phyloP scores from a whole-genome alignment of 1,140 invertebrate genomes.

The Drosophila miranda region DNA sequence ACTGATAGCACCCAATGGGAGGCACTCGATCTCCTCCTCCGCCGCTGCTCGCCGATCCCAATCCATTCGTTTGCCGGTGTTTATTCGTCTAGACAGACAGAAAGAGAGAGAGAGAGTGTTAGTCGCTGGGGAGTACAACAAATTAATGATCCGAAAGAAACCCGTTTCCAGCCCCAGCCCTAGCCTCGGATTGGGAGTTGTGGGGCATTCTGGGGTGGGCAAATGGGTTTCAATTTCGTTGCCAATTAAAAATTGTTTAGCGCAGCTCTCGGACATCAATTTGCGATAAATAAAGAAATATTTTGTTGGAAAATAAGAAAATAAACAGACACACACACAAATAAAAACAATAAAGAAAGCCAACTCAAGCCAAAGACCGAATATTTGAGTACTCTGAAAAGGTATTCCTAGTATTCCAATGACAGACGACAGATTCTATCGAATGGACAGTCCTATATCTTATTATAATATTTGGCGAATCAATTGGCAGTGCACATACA shows the following conservation, averaged over 20 bases:
- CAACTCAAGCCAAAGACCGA: too few species aligned
- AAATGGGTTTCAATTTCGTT: constrained; percentile 68
- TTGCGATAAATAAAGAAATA: constrained; percentile 71
- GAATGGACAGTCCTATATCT: too few species aligned
- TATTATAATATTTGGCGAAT: too few species aligned
- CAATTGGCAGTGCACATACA: too few species aligned
- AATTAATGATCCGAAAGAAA: constrained; percentile 38
- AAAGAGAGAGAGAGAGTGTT: constrained; percentile 35
- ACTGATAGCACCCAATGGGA: constrained; percentile 87
- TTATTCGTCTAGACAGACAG: constrained; percentile 62
- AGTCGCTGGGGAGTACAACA: constrained; percentile 38
- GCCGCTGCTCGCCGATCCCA: constrained; percentile 43
- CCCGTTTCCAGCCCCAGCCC: constrained; percentile 44
- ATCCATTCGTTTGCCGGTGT: constrained; percentile 65
- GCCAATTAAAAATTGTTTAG: constrained; percentile 73
- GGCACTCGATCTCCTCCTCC: constrained; percentile 84
- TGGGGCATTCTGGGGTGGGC: constrained; percentile 12
- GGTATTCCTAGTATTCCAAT: too few species aligned
- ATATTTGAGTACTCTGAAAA: too few species aligned
- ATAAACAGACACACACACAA: constrained; percentile 6
- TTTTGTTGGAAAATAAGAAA: constrained; percentile 46
- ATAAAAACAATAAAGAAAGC: neutral
- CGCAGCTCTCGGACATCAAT: constrained; percentile 49
- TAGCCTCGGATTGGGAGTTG: constrained; percentile 9
- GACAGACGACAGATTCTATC: too few species aligned